Percentiles rank a stretch among this genome's conserved stretches.
Evolutionary conservation across 2,888 invertebrate genomes (phyloP).

Genomic region (Acrobasis repandana): DNA sequence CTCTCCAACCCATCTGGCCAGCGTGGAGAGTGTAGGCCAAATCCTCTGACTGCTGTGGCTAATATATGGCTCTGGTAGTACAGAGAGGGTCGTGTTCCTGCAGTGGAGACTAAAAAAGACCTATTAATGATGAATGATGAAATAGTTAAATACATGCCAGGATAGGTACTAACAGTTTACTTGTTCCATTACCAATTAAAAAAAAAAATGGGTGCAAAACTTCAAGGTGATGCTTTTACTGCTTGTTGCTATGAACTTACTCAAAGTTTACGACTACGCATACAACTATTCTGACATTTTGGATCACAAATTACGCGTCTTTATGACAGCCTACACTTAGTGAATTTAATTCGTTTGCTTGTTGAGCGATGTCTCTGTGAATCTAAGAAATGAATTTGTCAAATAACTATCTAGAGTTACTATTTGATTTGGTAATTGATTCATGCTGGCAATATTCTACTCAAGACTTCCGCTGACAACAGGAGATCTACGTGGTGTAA

Average conservation of each 20-base stretch:
- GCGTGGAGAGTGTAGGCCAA: too few species aligned
- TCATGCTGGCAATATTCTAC: background rate
- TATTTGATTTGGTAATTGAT: background rate
- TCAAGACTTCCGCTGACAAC: too few species aligned
- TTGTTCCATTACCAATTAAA: background rate
- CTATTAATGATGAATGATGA: too few species aligned
- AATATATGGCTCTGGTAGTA: too few species aligned
- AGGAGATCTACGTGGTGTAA: too few species aligned
- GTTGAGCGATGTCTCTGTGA: background rate
- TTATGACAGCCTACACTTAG: background rate
- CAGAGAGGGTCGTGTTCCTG: too few species aligned
- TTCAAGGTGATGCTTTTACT: background rate
- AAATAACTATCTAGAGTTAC: background rate
- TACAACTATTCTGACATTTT: slow-evolving; percentile 1
- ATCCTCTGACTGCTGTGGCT: too few species aligned
- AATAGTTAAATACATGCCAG: too few species aligned
- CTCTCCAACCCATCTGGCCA: too few species aligned
- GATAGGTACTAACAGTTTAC: background rate
- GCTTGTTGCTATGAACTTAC: background rate
- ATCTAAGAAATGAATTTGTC: slow-evolving; percentile 1
- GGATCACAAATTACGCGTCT: background rate
- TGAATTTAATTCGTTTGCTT: background rate
- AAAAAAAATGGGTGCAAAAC: background rate
- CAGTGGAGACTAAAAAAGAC: too few species aligned
- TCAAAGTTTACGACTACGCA: slow-evolving; percentile 1